Percentiles rank a stretch among this genome's conserved stretches.
Evolutionary conservation across 2,113 vertebrate species (phyloP).

Genomic region (Passer domesticus): DNA sequence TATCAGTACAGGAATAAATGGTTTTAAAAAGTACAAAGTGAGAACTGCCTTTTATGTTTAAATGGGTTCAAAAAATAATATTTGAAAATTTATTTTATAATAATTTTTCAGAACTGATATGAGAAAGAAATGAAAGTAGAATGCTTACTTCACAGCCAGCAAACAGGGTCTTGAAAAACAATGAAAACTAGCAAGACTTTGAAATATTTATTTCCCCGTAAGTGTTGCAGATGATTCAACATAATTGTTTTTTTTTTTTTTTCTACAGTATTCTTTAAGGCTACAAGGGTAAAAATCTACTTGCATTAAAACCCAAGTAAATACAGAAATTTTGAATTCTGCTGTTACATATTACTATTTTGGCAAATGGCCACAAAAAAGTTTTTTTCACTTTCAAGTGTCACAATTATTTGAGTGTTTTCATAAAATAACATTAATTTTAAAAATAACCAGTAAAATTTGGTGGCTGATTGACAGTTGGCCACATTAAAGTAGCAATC

Average conservation of each 20-base stretch:
- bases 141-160: neutral
- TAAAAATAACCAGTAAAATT: neutral
- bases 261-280: neutral
- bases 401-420: neutral
- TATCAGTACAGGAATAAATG: neutral
- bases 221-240: neutral
- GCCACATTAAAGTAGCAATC: neutral
- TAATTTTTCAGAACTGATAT: neutral
- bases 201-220: rapidly evolving
- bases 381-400: neutral
- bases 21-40: neutral
- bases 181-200: neutral
- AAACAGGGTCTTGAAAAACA: neutral
- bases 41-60: neutral
- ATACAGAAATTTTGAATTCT: neutral
- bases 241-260: neutral
- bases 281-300: neutral
- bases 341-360: neutral
- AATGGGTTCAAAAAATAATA: neutral
- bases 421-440: neutral
- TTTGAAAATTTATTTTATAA: neutral
- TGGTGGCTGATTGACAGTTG: neutral
- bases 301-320: neutral
- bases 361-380: neutral
- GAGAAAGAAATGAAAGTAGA: neutral